phyloP scores from a whole-genome alignment of 2,113 vertebrate genomes.

The Bungarus multicinctus region DNA sequence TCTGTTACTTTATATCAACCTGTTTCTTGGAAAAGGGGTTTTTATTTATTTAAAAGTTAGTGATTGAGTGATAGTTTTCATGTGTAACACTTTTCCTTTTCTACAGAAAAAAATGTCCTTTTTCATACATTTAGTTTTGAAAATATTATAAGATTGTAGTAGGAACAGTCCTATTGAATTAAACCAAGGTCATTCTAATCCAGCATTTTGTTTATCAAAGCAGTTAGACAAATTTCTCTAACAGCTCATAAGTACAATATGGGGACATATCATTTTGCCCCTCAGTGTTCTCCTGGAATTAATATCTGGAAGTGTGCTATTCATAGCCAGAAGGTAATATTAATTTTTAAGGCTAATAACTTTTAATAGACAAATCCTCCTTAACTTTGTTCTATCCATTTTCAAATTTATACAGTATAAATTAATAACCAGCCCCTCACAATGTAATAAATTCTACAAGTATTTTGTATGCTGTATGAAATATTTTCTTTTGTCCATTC shows the following conservation, averaged over 20 bases:
- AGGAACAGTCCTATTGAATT: not conserved
- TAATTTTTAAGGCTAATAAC: not conserved
- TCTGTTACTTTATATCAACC: slow-evolving; percentile 22
- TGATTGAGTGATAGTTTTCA: slow-evolving; percentile 19
- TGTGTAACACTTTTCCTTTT: not conserved
- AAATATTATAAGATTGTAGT: not conserved
- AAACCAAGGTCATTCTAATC: not conserved
- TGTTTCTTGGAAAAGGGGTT: slow-evolving; percentile 30
- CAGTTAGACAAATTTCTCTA: not conserved
- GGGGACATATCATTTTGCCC: not conserved
- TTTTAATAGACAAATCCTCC: not conserved
- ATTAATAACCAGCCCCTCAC: not conserved
- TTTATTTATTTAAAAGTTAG: slow-evolving; percentile 23
- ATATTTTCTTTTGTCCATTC: not conserved
- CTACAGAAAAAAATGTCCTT: not conserved
- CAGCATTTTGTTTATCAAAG: not conserved
- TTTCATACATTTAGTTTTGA: not conserved
- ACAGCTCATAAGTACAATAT: not conserved
- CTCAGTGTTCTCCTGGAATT: not conserved
- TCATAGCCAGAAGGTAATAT: not conserved
- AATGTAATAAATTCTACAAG: not conserved
- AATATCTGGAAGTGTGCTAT: not conserved
- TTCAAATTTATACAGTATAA: not conserved
- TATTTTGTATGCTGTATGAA: not conserved
- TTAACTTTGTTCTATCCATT: not conserved